These are phyloP conservation scores for Bufo bufo DNA, from an alignment of 2,113 vertebrate species.

Conservation along the genomic window DNA sequence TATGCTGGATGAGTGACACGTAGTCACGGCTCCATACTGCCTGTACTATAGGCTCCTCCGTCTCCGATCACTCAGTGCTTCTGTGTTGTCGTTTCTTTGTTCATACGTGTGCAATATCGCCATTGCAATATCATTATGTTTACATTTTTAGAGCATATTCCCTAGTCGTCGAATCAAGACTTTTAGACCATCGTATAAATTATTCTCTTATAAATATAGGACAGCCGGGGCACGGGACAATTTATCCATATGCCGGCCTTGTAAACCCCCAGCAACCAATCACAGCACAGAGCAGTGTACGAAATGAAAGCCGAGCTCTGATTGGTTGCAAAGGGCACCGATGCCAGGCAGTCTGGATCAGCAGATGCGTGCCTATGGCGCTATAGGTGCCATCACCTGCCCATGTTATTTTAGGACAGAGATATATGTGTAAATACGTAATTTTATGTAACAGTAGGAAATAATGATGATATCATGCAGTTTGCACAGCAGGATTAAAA, in stretches of 20 bases:
- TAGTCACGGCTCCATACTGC: background rate
- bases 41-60: background rate
- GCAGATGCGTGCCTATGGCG: background rate
- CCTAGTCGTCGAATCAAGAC: background rate
- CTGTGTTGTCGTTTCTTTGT: background rate
- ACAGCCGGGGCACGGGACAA: background rate
- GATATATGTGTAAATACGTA: background rate
- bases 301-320: background rate
- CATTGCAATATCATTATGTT: conserved; percentile 37
- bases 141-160: conserved; percentile 44
- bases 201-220: background rate
- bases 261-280: background rate
- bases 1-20: background rate
- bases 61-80: background rate
- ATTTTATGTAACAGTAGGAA: background rate
- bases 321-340: background rate
- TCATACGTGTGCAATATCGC: conserved; percentile 41
- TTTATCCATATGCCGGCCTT: too few species aligned
- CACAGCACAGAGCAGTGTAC: background rate
- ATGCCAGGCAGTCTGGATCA: background rate
- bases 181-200: background rate
- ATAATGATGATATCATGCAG: background rate
- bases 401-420: background rate
- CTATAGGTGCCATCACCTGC: background rate
- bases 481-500: background rate